Evolutionary conservation across 2,888 invertebrate species (phyloP), one percentile per base, ranked within the genome.

Genomic region (Gerris lacustris): DNA sequence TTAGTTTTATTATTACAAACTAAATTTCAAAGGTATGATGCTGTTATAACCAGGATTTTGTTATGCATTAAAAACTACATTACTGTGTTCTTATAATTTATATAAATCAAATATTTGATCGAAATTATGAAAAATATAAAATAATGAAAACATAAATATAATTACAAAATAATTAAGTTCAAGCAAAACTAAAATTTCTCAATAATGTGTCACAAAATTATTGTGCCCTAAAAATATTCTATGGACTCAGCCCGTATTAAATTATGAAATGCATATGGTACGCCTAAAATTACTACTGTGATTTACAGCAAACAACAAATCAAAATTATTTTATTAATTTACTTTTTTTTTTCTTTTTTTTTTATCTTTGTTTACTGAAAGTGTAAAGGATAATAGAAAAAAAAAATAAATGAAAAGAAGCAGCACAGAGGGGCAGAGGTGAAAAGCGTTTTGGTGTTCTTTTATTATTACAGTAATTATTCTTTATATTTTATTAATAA

Each of bases 261-360:
- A 18, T 64, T 74, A 74, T 66, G 73, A 74, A 74, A 74, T 74
- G 74, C 74, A 74, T 73, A 74, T 72, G 74, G 74, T 74, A 74
- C 74, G 74, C 73, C 74, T 74, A 74, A 71, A 67, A 71, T 72
- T 73, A 73, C 45, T 67, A 70, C 63, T 64, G 17, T 18, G 31
- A 70, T 71, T 71, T 71, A 72, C 71, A 67, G 71, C 71, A 73
- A 69, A 69, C 70, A 70, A 73, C 67, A 18, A 64, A 71, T 68
- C 69, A 73, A 71, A 73, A 72, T 18, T 18, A 64, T 9, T 11
- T 9, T n/a, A 64, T 64, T 64, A 31, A 64, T 17, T 6, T 17
- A 64, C 64, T 64, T 5, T 64, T n/a, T 64, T 5, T 18, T 17
- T 64, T 4, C 9, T 64, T 18, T 64, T 64, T 64, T n/a, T n/a